Evolutionary conservation across 2,797 vertebrate genomes (phyloP).

Genomic region (Molossus alvarezi): DNA sequence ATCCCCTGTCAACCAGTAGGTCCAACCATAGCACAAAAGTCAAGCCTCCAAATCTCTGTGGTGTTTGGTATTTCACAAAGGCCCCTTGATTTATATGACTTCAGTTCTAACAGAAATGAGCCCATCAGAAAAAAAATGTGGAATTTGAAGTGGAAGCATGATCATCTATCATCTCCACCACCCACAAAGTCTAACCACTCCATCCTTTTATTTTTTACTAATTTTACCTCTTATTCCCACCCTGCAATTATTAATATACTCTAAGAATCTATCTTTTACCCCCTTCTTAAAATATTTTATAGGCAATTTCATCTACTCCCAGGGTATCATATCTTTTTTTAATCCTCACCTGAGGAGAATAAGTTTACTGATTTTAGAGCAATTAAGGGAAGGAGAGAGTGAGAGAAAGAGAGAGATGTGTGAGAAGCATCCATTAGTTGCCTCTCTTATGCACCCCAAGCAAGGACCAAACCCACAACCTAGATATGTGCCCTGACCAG

Average conservation of each 20-base stretch:
- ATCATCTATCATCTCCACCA: background rate
- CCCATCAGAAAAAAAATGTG: constrained; percentile 4
- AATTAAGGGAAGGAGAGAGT: too few species aligned
- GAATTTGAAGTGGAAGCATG: background rate
- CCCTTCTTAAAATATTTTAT: background rate
- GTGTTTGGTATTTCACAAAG: background rate
- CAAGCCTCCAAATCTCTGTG: background rate
- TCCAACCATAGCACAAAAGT: background rate
- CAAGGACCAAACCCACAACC: background rate
- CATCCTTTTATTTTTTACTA: background rate
- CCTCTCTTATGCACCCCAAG: background rate
- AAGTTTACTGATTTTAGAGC: background rate
- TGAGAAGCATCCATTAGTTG: background rate
- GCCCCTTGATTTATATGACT: background rate
- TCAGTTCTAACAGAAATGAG: background rate
- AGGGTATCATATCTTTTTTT: background rate
- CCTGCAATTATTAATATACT: background rate
- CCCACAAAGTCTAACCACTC: background rate
- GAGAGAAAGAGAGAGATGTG: background rate
- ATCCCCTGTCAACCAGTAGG: background rate
- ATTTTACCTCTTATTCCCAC: background rate
- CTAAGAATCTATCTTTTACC: background rate
- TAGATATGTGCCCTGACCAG: background rate
- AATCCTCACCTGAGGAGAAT: background rate
- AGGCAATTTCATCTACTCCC: background rate